Evolutionary conservation across 2,113 vertebrate species (phyloP), one percentile per base, ranked within the genome.

Genomic region (Sminthopsis crassicaudata): DNA sequence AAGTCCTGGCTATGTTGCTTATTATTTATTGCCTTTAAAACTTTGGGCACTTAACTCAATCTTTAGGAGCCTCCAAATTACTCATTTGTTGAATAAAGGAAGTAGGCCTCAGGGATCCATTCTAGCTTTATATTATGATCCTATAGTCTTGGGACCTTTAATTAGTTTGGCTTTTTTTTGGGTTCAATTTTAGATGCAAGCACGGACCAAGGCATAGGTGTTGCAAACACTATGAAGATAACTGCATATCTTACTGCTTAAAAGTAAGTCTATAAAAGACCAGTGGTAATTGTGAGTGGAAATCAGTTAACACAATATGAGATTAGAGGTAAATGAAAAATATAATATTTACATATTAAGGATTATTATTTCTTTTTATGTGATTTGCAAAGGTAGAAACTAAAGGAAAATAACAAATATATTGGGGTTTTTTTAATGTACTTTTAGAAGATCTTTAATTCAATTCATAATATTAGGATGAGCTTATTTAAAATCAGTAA

Each of bases 191-290:
- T 98, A 99, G 99, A 99, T 99, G 99, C 98, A 99, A 99, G 98
- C 98, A 98, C 91, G 99, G 99, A 97, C 99, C 99, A 94, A 99
- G 99, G 95, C 99, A 99, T 98, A 99, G 99, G 98, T 99, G 99
- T 98, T 99, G 99, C 98, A 99, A 99, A 98, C 99, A 99, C 98
- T 99, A 99, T 94, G 99, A 99, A 96, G 99, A 99, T 98, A 99
- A 99, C 98, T 99, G 99, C 98, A 99, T 99, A 96, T 99, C 99
- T 90, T 99, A 99, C 96, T 99, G 99, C 98, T 97, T 99, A 98
- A 99, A 99, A 99, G 99, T 99, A 98, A 99, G 99, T 98, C 52
- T 94, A 8, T 90, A 90, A 95, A 98, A 94, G 94, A 96, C 94
- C 93, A 92, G 30, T 93, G 46, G 55, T n/a, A 53, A 93, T 91